Conservation (phyloP, 92 coral and sea anemone genomes). For the Plumapathes pennacea region DNA sequence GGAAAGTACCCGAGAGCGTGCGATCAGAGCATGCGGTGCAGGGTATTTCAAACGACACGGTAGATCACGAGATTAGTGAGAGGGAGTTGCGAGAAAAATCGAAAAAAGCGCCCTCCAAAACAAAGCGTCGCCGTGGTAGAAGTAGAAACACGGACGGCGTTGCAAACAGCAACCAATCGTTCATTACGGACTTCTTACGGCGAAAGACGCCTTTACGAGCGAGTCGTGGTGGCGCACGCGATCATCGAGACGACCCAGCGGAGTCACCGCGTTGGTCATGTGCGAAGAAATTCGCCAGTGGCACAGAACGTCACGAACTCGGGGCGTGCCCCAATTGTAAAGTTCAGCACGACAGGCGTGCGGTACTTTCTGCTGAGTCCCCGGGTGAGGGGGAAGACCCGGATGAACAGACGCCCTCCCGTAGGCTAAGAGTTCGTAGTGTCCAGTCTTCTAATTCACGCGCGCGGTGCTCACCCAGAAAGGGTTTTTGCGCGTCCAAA, state of each 20-base stretch:
- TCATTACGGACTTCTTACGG: constrained; percentile 29
- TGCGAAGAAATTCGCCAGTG: no score
- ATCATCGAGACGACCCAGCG: no score
- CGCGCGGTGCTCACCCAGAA: constrained; percentile 21
- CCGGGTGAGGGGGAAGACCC: constrained; percentile 22
- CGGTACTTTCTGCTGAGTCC: constrained; percentile 1
- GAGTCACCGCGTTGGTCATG: no score
- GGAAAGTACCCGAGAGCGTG: background rate
- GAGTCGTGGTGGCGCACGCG: no score
- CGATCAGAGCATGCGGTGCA: background rate
- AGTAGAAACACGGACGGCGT: constrained; percentile 2
- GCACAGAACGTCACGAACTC: no score
- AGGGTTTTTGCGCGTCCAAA: constrained; percentile 24
- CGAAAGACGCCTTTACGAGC: constrained; percentile 21
- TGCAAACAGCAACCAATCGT: constrained; percentile 26
- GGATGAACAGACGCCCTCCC: constrained; percentile 14
- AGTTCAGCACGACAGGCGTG: constrained; percentile 49
- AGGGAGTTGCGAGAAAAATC: background rate
- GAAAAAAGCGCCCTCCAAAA: no score
- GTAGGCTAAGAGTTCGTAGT: constrained; percentile 53
- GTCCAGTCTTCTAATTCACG: constrained; percentile 48
- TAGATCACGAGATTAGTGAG: background rate
- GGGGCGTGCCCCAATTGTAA: constrained; percentile 54
- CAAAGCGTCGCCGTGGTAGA: constrained; percentile 25
- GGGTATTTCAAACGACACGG: no score